These are phyloP conservation scores for Cataglyphis albicans DNA, from an alignment of 2,888 invertebrate species.

Conservation along the genomic window DNA sequence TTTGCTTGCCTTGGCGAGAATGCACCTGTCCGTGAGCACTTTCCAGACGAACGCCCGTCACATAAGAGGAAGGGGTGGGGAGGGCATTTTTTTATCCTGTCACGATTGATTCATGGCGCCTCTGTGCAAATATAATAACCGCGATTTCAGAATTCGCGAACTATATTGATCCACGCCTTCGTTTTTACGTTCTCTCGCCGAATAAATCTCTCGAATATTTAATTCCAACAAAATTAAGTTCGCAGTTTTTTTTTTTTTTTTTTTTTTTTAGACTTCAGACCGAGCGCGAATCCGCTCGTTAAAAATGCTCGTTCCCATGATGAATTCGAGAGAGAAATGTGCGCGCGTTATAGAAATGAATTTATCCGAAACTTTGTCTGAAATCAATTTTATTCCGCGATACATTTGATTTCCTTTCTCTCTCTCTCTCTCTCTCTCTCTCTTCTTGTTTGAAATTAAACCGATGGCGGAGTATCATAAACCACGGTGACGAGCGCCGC, in stretches of 20 bases:
- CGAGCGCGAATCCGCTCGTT: background rate
- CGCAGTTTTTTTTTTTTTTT: too few species aligned
- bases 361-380: background rate
- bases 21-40: slow-evolving; percentile 40
- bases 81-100: slow-evolving; percentile 5
- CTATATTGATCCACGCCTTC: background rate
- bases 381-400: background rate
- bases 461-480: slow-evolving; percentile 37
- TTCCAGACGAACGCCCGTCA: slow-evolving; percentile 39
- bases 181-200: background rate
- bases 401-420: background rate
- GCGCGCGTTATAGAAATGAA: background rate
- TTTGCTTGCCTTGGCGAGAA: slow-evolving; percentile 33
- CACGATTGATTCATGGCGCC: slow-evolving; percentile 30
- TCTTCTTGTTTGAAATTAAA: background rate
- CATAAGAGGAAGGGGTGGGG: background rate
- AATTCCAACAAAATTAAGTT: background rate
- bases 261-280: background rate
- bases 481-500: slow-evolving; percentile 45
- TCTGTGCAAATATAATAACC: slow-evolving; percentile 8
- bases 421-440: background rate
- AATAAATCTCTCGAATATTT: background rate
- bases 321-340: background rate
- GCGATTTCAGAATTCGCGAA: slow-evolving; percentile 15
- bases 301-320: slow-evolving; percentile 5